Evolutionary conservation across 2,113 vertebrate genomes (phyloP), one percentile per base, ranked within the genome.

Genomic region (Pica pica): DNA sequence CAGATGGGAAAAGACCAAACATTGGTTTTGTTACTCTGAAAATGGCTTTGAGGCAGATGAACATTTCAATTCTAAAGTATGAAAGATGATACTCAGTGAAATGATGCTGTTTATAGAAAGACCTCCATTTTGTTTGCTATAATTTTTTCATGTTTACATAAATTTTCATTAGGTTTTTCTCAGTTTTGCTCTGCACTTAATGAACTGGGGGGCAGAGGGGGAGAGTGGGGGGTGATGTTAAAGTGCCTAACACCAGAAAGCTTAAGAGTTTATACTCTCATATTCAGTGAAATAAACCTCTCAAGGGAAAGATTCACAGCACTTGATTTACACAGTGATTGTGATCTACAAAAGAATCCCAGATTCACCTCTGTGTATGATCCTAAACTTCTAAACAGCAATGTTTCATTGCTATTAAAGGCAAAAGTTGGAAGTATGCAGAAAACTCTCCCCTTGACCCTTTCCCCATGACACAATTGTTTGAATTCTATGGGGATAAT

Each of bases 191-290:
- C 27, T 75, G 16, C 1, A 4, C 60, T 63, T 77, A 49, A 50
- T 50, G 44, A 83, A 53, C 20, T 31, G 2, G 9, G 1, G 13
- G 37, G 6, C 2, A 8, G 15, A 16, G 10, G 13, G 2, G 13
- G 47, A 61, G 8, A 52, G 30, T 47, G 23, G 10, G 15, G 7
- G 7, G 6, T 7, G 7, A 8, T 42, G 47, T 67, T 75, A 56
- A 17, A 52, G 8, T 39, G 30, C 5, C 7, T 64, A 76, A 55
- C 11, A 23, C 7, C 73, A 15, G 6, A 63, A 20, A 70, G 2
- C 19, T 31, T 64, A 46, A 13, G 68, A 68, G 3, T 41, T 68
- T 64, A 12, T 75, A 8, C 1, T 49, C 5, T 46, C 15, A 24
- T n/a, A 60, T 69, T 60, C 20, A 63, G 19, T 50, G 7, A 64